Conservation (phyloP, 2,113 vertebrate genomes). For the Lagopus muta region DNA sequence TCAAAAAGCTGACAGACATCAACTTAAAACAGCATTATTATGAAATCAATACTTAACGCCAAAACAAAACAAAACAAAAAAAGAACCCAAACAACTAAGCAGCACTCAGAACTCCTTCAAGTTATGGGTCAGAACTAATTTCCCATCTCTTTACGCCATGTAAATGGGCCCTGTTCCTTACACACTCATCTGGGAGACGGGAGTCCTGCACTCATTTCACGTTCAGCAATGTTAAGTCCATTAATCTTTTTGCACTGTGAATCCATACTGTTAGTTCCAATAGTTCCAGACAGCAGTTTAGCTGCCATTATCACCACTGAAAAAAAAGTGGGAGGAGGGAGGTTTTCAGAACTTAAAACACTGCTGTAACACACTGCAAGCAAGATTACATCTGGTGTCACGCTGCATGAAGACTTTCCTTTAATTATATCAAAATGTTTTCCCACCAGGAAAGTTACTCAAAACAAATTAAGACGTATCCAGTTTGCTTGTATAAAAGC, state of each 20-base stretch:
- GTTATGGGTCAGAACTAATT: neutral
- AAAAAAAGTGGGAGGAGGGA: neutral
- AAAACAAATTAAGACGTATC: neutral
- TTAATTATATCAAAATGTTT: neutral
- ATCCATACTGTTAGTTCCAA: neutral
- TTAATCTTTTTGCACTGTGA: neutral
- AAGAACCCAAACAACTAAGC: neutral
- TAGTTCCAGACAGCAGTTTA: neutral
- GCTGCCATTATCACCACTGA: neutral
- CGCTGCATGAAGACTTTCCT: neutral
- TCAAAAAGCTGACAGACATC: neutral
- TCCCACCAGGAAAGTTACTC: neutral
- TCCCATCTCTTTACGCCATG: neutral
- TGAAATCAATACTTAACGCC: neutral
- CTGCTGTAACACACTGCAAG: neutral
- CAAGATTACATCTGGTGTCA: neutral
- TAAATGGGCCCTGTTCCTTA: neutral
- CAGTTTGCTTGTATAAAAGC: neutral
- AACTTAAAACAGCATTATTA: neutral
- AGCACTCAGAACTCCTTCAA: neutral
- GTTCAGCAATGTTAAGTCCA: neutral
- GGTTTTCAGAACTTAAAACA: neutral
- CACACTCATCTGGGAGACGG: neutral
- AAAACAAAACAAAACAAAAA: neutral
- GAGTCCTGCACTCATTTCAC: neutral